Evolutionary conservation across 1,140 invertebrate species (phyloP), one percentile per base, ranked within the genome.

Genomic region (Spodoptera litura): DNA sequence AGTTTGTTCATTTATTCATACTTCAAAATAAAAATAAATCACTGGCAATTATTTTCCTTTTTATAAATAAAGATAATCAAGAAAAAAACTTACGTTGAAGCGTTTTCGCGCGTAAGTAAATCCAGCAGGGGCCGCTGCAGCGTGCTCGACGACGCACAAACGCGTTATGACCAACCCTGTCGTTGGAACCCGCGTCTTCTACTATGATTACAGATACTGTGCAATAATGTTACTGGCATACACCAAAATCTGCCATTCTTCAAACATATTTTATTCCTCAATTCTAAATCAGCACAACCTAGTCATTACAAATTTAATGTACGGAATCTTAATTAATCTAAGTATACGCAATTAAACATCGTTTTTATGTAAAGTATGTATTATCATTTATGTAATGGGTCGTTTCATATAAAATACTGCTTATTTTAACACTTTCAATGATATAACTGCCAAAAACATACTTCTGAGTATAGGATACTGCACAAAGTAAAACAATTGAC

Each of bases 71-170:
- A 56, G 51, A 55, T 61, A 56, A 79, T 15, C 59, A 62, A 72
- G 77, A 76, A 72, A 61, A 78, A 35, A 55, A 84, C 83, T 86
- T 25, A 86, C 85, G 52, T 51, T 55, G 44, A 76, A 12, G 61
- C 73, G 66, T 62, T 31, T 68, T 44, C 58, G 52, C 66, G 64
- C 70, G 70, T 70, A 58, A 70, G 62, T 59, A 68, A 44, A 53
- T 52, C 11, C 20, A 25, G 78, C 83, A 76, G 72, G 35, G 44
- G 55, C 12, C 38, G 81, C 62, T 15, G 55, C 55, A 51, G 53
- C 78, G 74, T 76, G 71, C 82, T 78, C 79, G 62, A 64, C 78
- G 83, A 81, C 84, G 82, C 74, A 78, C 85, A 59, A 79, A 74
- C 78, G 78, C 64, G 84, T 74, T 83, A 81, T 84, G 82, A 78